A percentile compares a stretch with the other conserved stretches of the same genome.
Evolutionary conservation across 2,797 vertebrate genomes (phyloP).

Genomic region (Otus scops): DNA sequence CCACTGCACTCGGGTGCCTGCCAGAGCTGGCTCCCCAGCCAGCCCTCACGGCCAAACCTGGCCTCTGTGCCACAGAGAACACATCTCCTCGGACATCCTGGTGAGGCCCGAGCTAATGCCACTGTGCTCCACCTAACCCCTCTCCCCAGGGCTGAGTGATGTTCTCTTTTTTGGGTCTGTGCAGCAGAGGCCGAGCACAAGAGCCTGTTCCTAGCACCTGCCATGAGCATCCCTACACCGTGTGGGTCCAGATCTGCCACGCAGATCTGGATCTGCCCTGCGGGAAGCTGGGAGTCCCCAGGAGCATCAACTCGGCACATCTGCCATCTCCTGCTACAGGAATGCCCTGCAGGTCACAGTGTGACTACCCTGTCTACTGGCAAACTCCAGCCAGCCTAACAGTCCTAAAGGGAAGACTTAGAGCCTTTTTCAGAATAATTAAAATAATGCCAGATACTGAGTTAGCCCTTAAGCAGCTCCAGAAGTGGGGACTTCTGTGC

Average conservation of each 20-base stretch:
- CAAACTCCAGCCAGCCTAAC: not conserved
- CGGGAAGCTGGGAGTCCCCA: accelerated
- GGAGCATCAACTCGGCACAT: not conserved
- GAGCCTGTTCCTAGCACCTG: not conserved
- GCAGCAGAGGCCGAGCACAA: not conserved
- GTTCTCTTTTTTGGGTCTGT: not conserved
- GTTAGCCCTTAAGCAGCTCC: not conserved
- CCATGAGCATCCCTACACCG: not conserved
- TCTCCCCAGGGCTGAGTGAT: not conserved
- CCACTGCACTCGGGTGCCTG: no score
- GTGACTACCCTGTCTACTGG: not conserved
- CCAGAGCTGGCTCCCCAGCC: not conserved
- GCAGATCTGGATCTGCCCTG: not conserved
- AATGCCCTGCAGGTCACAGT: not conserved
- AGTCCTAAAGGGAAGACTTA: not conserved
- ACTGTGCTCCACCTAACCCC: not conserved
- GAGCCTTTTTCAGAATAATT: not conserved
- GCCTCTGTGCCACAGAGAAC: not conserved
- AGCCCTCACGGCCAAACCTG: accelerated
- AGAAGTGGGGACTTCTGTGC: not conserved
- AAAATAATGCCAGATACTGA: not conserved
- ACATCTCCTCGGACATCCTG: accelerated
- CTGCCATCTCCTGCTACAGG: not conserved
- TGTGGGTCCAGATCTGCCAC: not conserved
- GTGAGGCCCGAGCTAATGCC: not conserved